Percentiles rank a stretch among this genome's conserved stretches.
These are phyloP conservation scores for Melinaea menophilus DNA, from an alignment of 2,888 invertebrate genomes.

Conservation along the genomic window DNA sequence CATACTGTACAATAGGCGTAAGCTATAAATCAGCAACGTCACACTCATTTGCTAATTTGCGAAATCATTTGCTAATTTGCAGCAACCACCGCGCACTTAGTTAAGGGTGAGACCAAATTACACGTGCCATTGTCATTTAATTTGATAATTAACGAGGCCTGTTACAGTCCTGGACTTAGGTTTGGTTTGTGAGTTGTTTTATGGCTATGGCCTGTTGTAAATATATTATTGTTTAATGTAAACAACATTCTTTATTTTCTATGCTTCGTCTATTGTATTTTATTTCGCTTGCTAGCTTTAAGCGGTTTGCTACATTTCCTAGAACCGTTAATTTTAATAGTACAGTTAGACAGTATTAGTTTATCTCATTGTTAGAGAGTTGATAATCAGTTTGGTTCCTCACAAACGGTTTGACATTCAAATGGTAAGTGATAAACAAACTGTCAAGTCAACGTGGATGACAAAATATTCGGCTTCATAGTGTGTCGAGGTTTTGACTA, in stretches of 20 bases:
- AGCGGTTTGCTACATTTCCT: constrained; percentile 8
- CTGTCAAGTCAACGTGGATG: constrained; percentile 46
- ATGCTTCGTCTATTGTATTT: neutral
- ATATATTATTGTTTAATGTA: no score
- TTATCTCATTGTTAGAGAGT: constrained; percentile 49
- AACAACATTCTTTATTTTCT: no score
- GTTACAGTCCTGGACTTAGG: constrained; percentile 34
- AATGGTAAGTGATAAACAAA: constrained; percentile 56
- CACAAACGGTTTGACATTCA: constrained; percentile 46
- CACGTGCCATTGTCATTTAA: constrained; percentile 49
- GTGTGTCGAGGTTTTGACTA: neutral
- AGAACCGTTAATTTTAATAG: constrained; percentile 24
- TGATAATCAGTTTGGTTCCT: constrained; percentile 50
- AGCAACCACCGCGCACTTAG: constrained; percentile 52
- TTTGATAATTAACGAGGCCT: constrained; percentile 57
- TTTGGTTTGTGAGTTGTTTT: constrained; percentile 11
- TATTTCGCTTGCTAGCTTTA: constrained; percentile 8
- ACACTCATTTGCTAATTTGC: constrained; percentile 53
- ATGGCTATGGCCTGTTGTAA: no score
- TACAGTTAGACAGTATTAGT: constrained; percentile 44
- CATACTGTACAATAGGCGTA: neutral
- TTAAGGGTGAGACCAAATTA: constrained; percentile 45
- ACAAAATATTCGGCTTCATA: constrained; percentile 11
- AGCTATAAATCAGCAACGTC: constrained; percentile 36
- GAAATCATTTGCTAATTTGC: constrained; percentile 70